Percentiles rank a stretch among this genome's conserved stretches.
Conservation (phyloP, 2,797 vertebrate genomes). For the Oreortyx pictus region DNA sequence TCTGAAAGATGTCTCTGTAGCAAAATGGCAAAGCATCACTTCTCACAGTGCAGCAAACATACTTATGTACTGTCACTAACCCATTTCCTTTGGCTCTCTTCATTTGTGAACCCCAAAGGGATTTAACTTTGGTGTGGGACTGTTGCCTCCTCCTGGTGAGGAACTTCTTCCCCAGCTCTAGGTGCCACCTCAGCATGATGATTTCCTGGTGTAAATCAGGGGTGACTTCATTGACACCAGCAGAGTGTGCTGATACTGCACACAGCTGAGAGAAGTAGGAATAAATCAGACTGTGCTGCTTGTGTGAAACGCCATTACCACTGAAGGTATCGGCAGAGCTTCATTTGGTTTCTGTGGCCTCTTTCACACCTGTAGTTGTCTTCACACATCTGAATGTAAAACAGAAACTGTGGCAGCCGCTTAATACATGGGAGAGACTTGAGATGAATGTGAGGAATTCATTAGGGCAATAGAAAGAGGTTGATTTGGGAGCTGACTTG, state of each 20-base stretch:
- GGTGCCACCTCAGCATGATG: not conserved
- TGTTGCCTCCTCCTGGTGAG: not conserved
- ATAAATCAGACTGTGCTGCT: not conserved
- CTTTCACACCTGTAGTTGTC: not conserved
- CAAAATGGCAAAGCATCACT: not conserved
- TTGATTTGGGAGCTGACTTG: not conserved
- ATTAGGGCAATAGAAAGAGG: not conserved
- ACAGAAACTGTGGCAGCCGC: not conserved
- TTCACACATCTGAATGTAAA: not conserved
- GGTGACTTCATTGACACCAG: not conserved
- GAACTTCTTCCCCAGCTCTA: not conserved
- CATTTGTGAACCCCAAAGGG: not conserved
- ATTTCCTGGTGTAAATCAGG: not conserved
- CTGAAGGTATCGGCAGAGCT: not conserved
- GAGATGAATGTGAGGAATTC: not conserved
- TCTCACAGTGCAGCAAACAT: too few relatives aligned
- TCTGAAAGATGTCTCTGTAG: not conserved
- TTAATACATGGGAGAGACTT: not conserved
- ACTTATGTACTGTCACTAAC: too few relatives aligned
- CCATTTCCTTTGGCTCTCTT: not conserved
- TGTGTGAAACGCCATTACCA: not conserved
- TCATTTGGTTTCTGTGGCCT: not conserved
- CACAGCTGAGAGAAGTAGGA: not conserved
- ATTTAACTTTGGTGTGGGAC: not conserved
- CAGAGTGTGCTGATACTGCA: not conserved